Conservation (phyloP, 2,797 vertebrate species). For the Phaenicophaeus curvirostris region DNA sequence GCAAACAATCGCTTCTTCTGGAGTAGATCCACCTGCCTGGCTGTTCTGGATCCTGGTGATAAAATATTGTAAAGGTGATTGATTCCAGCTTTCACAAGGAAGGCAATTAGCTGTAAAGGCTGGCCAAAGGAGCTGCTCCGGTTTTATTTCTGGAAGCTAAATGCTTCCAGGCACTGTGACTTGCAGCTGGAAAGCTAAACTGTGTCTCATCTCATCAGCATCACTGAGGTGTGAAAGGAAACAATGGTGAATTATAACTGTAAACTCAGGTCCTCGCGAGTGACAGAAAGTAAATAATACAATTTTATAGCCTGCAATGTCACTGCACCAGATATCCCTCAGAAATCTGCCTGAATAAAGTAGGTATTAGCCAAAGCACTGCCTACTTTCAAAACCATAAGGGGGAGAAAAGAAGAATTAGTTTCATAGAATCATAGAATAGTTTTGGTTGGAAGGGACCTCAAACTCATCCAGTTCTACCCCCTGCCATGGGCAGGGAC, state of each 20-base stretch:
- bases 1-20: not conserved
- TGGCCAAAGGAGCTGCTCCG: not conserved
- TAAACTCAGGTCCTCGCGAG: not conserved
- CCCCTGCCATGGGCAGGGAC: no score
- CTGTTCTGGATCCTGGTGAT: not conserved
- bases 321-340: not conserved
- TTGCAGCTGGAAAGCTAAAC: not conserved
- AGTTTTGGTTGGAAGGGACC: no score
- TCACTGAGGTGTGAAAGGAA: not conserved
- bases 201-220: not conserved
- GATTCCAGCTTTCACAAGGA: not conserved
- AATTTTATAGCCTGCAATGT: not conserved
- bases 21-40: not conserved
- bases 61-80: not conserved
- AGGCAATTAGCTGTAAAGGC: not conserved
- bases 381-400: not conserved
- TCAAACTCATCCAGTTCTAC: no score
- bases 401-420: no score
- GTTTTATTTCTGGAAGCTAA: not conserved
- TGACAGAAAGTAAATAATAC: not conserved
- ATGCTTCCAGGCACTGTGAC: not conserved
- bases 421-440: not conserved
- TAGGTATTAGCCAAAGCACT: not conserved
- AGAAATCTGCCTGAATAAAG: not conserved
- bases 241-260: not conserved